A percentile compares a stretch with the other conserved stretches of the same genome.
phyloP scores from a whole-genome alignment of 2,888 invertebrate species.

The Plagodis dolabraria region DNA sequence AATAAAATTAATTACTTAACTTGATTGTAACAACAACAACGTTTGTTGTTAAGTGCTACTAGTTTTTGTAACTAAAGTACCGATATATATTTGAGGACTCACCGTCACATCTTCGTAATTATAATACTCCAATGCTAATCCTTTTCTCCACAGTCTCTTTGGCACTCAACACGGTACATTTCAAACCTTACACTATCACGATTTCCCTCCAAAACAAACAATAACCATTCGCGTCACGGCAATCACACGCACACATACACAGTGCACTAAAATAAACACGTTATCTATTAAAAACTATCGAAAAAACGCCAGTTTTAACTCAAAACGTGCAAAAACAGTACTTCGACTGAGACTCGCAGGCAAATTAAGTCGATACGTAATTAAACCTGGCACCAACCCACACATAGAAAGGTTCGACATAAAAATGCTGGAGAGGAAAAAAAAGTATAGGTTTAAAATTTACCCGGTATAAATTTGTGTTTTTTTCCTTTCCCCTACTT shows the following conservation, averaged over 20 bases:
- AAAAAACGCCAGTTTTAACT: constrained; percentile 44
- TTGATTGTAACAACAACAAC: too few species aligned
- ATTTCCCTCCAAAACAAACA: constrained; percentile 65
- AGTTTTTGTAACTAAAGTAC: too few species aligned
- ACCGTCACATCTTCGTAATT: constrained; percentile 42
- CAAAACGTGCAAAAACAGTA: constrained; percentile 38
- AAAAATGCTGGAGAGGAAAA: constrained; percentile 81
- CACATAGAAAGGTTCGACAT: constrained; percentile 82
- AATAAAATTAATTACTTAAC: too few species aligned
- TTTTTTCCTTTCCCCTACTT: constrained; percentile 82
- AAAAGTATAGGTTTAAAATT: constrained; percentile 85
- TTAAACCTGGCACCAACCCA: constrained; percentile 80
- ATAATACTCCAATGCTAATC: constrained; percentile 37
- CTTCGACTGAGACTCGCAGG: constrained; percentile 66
- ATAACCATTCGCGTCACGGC: constrained; percentile 28
- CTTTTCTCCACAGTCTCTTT: constrained; percentile 29
- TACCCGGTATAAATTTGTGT: constrained; percentile 85
- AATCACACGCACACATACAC: constrained; percentile 34
- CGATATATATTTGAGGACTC: constrained; percentile 12
- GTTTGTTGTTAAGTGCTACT: too few species aligned
- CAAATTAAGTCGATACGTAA: constrained; percentile 85
- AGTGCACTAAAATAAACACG: constrained; percentile 34
- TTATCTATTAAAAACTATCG: constrained; percentile 32
- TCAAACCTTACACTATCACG: constrained; percentile 8
- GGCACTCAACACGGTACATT: constrained; percentile 23